Evolutionary conservation across 2,113 vertebrate genomes (phyloP).

Genomic region (Erinaceus europaeus): DNA sequence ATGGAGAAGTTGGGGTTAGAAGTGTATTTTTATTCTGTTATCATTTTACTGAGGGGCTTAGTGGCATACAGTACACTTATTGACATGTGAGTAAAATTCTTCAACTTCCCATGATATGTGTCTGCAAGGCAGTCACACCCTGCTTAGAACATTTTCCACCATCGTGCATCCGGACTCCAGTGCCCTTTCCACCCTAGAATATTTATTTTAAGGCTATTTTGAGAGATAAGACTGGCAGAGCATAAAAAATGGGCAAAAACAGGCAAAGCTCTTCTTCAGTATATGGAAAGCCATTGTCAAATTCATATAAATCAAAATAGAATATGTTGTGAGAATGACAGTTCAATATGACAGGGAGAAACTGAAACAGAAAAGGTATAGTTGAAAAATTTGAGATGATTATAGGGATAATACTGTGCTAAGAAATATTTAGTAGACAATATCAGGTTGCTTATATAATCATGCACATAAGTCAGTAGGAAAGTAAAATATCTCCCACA

Average conservation of each 20-base stretch:
- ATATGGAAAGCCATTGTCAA: background rate
- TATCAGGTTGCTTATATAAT: no score
- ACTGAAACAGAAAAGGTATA: background rate
- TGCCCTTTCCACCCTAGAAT: no score
- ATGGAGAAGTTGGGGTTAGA: background rate
- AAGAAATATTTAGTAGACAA: slow-evolving; percentile 8
- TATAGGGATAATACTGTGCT: background rate
- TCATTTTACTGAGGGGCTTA: no score
- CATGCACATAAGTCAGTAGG: background rate
- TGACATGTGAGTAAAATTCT: no score
- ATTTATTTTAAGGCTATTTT: background rate
- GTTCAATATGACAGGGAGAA: background rate
- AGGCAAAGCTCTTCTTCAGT: background rate
- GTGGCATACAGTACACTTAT: no score
- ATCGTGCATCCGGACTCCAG: no score
- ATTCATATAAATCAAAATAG: background rate
- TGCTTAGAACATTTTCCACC: no score
- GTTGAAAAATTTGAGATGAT: background rate
- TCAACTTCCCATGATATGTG: no score
- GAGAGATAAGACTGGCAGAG: background rate
- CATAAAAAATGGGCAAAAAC: background rate
- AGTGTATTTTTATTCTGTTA: no score
- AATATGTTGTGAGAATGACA: background rate
- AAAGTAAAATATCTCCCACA: background rate
- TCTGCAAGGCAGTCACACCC: no score